phyloP scores from a whole-genome alignment of 2,113 vertebrate species.

The Blennius ocellaris region DNA sequence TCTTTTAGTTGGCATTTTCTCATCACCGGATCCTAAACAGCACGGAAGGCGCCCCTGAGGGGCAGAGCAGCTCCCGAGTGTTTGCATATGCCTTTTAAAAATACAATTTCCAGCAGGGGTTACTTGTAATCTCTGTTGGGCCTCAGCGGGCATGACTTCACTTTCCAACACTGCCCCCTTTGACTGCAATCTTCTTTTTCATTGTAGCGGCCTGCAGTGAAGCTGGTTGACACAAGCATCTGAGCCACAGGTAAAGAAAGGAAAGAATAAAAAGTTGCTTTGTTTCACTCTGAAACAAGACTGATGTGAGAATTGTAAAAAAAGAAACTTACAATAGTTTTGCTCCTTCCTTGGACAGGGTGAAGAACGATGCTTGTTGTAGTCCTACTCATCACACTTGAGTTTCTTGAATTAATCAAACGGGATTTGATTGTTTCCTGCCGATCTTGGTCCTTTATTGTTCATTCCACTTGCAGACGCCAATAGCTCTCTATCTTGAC shows the following conservation, averaged over 20 bases:
- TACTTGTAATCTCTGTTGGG: conserved; percentile 38
- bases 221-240: conserved; percentile 22
- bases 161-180: conserved; percentile 23
- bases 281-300: conserved; percentile 21
- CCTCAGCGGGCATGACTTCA: conserved; percentile 20
- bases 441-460: conserved; percentile 8
- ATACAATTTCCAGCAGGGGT: conserved; percentile 31
- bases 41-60: conserved; percentile 6
- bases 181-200: conserved; percentile 34
- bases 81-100: conserved; percentile 28
- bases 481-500: conserved; percentile 33
- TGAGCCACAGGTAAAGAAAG: conserved; percentile 32
- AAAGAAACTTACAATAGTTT: conserved; percentile 27
- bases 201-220: conserved; percentile 69
- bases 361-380: conserved; percentile 45
- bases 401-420: conserved; percentile 18
- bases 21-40: neutral
- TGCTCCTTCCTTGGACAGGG: conserved; percentile 37
- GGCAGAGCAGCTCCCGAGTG: neutral
- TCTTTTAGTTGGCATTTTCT: conserved; percentile 14
- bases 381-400: conserved; percentile 16
- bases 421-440: conserved; percentile 32
- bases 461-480: conserved; percentile 2
- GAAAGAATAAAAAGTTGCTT: neutral
- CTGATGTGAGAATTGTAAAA: neutral